Percentiles rank a stretch among this genome's conserved stretches.
Conservation (phyloP, 2,113 vertebrate species). For the Callionymus lyra region DNA sequence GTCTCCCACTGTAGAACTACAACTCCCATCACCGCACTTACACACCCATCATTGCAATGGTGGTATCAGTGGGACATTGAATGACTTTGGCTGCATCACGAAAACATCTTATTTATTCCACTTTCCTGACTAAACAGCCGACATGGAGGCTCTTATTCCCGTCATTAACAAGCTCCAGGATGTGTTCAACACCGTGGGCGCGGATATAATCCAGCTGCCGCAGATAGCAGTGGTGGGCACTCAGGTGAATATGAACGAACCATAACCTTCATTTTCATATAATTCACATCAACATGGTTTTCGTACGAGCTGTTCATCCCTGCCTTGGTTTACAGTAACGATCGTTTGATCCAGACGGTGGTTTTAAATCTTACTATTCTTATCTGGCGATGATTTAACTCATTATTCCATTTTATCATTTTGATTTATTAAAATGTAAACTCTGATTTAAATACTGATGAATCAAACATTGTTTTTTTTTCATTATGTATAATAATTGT, state of each 20-base stretch:
- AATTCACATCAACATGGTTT: too few species aligned
- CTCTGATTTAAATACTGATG: too few species aligned
- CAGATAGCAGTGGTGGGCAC: conserved; percentile 97
- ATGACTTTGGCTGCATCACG: conserved; percentile 70
- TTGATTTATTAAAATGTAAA: too few species aligned
- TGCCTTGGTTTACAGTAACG: too few species aligned
- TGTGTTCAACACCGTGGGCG: conserved; percentile 94
- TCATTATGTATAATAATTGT: too few species aligned
- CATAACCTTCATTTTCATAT: too few species aligned
- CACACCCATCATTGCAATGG: conserved; percentile 50
- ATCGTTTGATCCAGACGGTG: too few species aligned
- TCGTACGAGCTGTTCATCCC: too few species aligned
- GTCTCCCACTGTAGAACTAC: conserved; percentile 25
- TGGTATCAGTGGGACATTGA: conserved; percentile 67
- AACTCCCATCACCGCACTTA: conserved; percentile 35
- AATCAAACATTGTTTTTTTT: too few species aligned
- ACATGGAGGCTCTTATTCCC: conserved; percentile 93
- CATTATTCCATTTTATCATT: too few species aligned
- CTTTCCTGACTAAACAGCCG: conserved; percentile 7
- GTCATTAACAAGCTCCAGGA: conserved; percentile 98
- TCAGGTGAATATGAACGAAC: conserved; percentile 70
- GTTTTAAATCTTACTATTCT: too few species aligned
- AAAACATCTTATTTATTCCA: conserved; percentile 25
- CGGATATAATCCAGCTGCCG: conserved; percentile 92
- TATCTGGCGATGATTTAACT: too few species aligned